Evolutionary conservation across 2,113 vertebrate genomes (phyloP).

Genomic region (Chaetorhynchus papuensis): DNA sequence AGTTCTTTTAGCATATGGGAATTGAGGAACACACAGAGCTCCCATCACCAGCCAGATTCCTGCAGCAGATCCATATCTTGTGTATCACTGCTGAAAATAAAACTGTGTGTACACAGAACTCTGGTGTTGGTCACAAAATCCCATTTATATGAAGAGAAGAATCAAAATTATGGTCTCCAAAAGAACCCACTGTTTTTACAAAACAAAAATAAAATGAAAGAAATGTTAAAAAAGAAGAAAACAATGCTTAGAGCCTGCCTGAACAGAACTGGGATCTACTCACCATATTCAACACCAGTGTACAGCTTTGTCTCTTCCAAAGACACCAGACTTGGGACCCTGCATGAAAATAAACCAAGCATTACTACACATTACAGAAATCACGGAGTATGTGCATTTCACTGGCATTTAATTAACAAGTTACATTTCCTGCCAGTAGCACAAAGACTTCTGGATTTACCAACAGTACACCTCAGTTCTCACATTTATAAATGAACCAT

Average conservation of each 20-base stretch:
- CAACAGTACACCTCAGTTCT: not conserved
- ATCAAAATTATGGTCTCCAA: not conserved
- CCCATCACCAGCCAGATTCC: not conserved
- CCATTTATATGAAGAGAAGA: not conserved
- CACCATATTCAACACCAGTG: constrained; percentile 89
- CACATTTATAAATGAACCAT: not conserved
- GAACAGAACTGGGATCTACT: not conserved
- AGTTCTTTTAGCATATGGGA: not conserved
- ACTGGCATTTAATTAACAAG: not conserved
- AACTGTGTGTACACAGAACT: not conserved
- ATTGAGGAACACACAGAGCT: not conserved
- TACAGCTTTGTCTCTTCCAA: constrained; percentile 89
- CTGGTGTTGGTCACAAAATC: not conserved
- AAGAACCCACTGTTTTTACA: not conserved
- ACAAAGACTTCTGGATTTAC: not conserved
- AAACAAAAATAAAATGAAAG: not conserved
- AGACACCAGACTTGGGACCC: constrained; percentile 89
- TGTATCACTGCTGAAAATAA: not conserved
- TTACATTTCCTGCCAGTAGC: not conserved
- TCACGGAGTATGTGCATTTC: not conserved
- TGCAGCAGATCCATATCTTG: accelerated
- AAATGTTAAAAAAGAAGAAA: not conserved
- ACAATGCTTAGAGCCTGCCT: not conserved
- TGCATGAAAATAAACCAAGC: constrained; percentile 63
- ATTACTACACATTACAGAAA: not conserved